A percentile compares a stretch with the other conserved stretches of the same genome.
Evolutionary conservation across 2,113 vertebrate genomes (phyloP).

Genomic region (Pithys albifrons): DNA sequence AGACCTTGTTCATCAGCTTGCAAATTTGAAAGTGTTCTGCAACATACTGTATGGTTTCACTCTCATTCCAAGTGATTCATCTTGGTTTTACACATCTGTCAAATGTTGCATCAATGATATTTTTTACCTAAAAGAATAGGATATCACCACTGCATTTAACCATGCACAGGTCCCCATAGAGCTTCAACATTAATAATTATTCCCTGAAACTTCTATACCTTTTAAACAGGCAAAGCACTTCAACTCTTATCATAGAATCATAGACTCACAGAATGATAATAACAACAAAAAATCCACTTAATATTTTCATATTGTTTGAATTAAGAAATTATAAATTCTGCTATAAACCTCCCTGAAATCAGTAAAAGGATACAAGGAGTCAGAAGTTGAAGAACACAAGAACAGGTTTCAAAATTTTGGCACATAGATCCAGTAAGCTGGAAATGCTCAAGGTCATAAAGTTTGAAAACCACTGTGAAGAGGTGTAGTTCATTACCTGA

Average conservation of each 20-base stretch:
- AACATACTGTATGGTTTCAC: background rate
- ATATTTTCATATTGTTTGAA: background rate
- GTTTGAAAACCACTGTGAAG: background rate
- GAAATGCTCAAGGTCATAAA: background rate
- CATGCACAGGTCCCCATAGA: background rate
- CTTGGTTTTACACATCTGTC: background rate
- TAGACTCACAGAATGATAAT: background rate
- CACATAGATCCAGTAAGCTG: fast-evolving
- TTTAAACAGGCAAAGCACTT: background rate
- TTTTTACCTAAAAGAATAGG: background rate
- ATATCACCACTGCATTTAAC: background rate
- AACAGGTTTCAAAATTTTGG: background rate
- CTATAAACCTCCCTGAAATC: background rate
- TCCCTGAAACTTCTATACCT: background rate
- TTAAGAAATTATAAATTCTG: background rate
- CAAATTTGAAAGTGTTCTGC: background rate
- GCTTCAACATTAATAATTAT: background rate
- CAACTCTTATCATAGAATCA: background rate
- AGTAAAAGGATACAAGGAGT: background rate
- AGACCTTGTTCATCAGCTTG: background rate
- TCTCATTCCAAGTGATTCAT: background rate
- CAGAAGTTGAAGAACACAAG: background rate
- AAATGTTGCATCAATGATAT: background rate
- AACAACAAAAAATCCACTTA: fast-evolving
- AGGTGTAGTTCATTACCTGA: background rate